Evolutionary conservation across 2,888 invertebrate species (phyloP).

Genomic region (Agriopis aurantiaria): DNA sequence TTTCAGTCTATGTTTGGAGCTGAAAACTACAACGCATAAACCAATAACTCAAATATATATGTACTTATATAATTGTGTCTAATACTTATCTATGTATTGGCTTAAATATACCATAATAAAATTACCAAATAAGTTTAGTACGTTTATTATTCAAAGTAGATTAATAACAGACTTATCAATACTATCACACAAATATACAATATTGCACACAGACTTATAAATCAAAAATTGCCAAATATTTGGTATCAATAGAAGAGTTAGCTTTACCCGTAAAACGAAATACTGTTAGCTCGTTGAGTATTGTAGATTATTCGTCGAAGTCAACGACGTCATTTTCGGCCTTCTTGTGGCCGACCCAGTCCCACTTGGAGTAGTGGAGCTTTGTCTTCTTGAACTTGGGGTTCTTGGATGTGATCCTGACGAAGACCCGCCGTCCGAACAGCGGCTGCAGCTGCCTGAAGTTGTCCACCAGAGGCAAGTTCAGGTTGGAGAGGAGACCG

Average conservation of each 20-base stretch:
- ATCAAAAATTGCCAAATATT: slow-evolving; percentile 41
- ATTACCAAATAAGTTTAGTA: slow-evolving; percentile 49
- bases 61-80: slow-evolving; percentile 8
- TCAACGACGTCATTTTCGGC: slow-evolving; percentile 80
- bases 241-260: slow-evolving; percentile 37
- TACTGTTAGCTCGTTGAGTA: not conserved
- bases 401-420: slow-evolving; percentile 86
- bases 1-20: slow-evolving; percentile 82
- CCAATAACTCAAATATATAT: slow-evolving; percentile 24
- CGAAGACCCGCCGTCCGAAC: slow-evolving; percentile 89
- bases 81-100: slow-evolving; percentile 44
- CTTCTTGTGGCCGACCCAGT: slow-evolving; percentile 87
- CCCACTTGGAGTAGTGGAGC: slow-evolving; percentile 88
- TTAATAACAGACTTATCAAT: slow-evolving; percentile 48
- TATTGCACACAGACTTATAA: slow-evolving; percentile 67
- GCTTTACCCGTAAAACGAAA: slow-evolving; percentile 31
- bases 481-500: slow-evolving; percentile 87
- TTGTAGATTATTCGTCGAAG: slow-evolving; percentile 72
- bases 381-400: slow-evolving; percentile 86
- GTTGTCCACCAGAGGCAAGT: slow-evolving; percentile 89
- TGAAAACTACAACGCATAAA: slow-evolving; percentile 75
- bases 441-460: slow-evolving; percentile 89
- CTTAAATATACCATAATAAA: slow-evolving; percentile 52
- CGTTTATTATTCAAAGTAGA: slow-evolving; percentile 49
- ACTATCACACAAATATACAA: slow-evolving; percentile 62